A percentile compares a stretch with the other conserved stretches of the same genome.
phyloP scores from a whole-genome alignment of 2,888 invertebrate genomes.

The Apotomis betuletana region DNA sequence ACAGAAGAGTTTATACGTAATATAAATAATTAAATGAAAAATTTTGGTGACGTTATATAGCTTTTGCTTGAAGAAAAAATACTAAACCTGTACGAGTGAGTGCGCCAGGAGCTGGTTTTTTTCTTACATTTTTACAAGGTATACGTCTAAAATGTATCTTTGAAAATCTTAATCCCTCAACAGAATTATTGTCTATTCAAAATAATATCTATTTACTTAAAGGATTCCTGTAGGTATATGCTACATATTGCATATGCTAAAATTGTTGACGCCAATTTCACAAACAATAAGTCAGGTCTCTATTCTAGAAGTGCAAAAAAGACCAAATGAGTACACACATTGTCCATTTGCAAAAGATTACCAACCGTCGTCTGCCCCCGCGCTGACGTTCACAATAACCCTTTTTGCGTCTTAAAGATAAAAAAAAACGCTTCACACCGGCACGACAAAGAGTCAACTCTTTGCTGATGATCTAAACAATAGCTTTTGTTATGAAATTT shows the following conservation, averaged over 20 bases:
- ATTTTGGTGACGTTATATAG: too few species aligned
- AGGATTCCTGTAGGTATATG: not conserved
- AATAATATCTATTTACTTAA: not conserved
- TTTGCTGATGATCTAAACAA: slow-evolving; percentile 66
- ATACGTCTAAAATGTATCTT: too few species aligned
- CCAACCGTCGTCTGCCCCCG: slow-evolving; percentile 38
- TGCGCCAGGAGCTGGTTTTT: too few species aligned
- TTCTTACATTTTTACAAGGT: too few species aligned
- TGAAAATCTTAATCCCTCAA: too few species aligned
- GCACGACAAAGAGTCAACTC: slow-evolving; percentile 72
- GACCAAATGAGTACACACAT: slow-evolving; percentile 41
- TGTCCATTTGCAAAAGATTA: slow-evolving; percentile 48
- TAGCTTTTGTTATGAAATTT: slow-evolving; percentile 67
- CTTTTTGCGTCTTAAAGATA: slow-evolving; percentile 53
- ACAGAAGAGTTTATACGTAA: too few species aligned
- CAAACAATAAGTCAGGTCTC: not conserved
- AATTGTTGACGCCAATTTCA: not conserved
- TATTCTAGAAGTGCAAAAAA: slow-evolving; percentile 22
- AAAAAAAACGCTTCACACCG: slow-evolving; percentile 46
- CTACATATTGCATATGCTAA: not conserved
- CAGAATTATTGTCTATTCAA: too few species aligned
- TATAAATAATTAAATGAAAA: too few species aligned
- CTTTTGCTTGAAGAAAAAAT: too few species aligned
- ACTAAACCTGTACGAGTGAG: too few species aligned
- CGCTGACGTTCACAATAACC: slow-evolving; percentile 47